Evolutionary conservation across 1,140 invertebrate species (phyloP).

Genomic region (Calephelis virginiensis): DNA sequence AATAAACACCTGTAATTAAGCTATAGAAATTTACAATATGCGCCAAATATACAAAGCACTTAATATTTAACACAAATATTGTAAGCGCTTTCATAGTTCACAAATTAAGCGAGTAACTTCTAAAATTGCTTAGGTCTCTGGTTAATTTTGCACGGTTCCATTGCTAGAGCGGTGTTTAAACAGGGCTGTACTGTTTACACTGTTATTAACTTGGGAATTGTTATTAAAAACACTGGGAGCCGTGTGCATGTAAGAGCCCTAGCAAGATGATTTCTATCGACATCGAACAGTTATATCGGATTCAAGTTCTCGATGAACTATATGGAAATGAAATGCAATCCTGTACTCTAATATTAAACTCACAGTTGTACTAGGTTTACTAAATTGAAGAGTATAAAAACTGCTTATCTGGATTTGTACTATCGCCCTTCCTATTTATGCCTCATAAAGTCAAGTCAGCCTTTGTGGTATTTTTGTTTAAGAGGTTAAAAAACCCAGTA

Average conservation of each 20-base stretch:
- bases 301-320: too few species aligned
- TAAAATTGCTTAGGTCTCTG: slow-evolving; percentile 32
- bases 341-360: too few species aligned
- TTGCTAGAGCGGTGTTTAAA: slow-evolving; percentile 45
- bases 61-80: slow-evolving; percentile 17
- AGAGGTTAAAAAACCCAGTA: too few species aligned
- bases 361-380: too few species aligned
- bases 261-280: too few species aligned
- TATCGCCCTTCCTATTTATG: too few species aligned
- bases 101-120: slow-evolving; percentile 10
- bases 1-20: background rate
- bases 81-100: slow-evolving; percentile 15
- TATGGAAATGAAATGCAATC: too few species aligned
- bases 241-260: slow-evolving; percentile 15
- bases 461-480: too few species aligned
- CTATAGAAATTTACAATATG: slow-evolving; percentile 5
- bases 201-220: slow-evolving; percentile 57
- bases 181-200: slow-evolving; percentile 46
- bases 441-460: too few species aligned
- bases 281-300: too few species aligned
- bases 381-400: too few species aligned
- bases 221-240: slow-evolving; percentile 48
- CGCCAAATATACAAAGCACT: slow-evolving; percentile 4
- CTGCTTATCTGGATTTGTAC: too few species aligned
- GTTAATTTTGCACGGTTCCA: slow-evolving; percentile 48